Evolutionary conservation across 2,113 vertebrate genomes (phyloP).

Genomic region (Forbesichthys papilliferus): DNA sequence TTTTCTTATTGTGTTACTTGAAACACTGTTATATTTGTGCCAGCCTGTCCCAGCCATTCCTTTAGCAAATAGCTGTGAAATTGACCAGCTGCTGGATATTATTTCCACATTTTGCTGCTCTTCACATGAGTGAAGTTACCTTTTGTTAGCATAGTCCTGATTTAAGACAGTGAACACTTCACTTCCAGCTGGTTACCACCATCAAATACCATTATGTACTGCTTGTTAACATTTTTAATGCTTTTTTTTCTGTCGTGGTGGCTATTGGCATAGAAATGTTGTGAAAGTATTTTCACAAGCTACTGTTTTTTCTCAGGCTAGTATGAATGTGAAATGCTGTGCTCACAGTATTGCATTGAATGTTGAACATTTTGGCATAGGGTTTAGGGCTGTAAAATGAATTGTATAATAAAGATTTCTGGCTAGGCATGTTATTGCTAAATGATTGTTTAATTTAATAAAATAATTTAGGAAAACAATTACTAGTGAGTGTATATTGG

Average conservation of each 20-base stretch:
- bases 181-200: background rate
- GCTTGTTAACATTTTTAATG: background rate
- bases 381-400: no score
- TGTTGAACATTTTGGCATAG: background rate
- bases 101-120: background rate
- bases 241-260: background rate
- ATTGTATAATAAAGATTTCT: no score
- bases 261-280: background rate
- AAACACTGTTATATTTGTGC: no score
- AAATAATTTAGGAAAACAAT: no score
- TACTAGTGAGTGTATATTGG: no score
- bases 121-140: background rate
- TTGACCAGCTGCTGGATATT: slow-evolving; percentile 16
- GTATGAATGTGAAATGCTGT: slow-evolving; percentile 8
- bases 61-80: slow-evolving; percentile 18
- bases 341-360: background rate
- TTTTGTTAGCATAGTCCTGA: background rate
- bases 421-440: no score
- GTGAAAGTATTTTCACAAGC: slow-evolving; percentile 1
- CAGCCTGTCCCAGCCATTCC: slow-evolving; percentile 1
- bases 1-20: no score
- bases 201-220: background rate
- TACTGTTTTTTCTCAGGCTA: background rate
- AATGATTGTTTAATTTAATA: no score
- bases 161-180: background rate